Evolutionary conservation across 1,140 invertebrate genomes (phyloP).

Genomic region (Metaphire vulgaris): DNA sequence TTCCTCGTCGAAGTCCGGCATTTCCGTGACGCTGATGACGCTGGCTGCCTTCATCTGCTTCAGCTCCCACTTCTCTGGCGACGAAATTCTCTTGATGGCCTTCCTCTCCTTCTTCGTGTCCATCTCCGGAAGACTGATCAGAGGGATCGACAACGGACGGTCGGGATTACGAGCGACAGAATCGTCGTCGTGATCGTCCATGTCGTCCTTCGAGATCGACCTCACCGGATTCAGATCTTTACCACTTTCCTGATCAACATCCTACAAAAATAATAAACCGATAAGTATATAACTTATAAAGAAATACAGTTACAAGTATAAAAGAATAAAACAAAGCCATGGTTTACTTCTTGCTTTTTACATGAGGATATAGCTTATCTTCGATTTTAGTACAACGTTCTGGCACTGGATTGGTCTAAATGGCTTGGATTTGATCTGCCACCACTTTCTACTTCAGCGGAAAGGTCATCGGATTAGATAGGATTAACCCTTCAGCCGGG

Average conservation of each 20-base stretch:
- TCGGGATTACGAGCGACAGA: conserved; percentile 51
- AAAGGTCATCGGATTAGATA: too few species aligned
- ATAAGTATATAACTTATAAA: background rate
- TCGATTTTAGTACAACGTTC: too few species aligned
- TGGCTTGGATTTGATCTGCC: too few species aligned
- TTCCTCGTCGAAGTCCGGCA: conserved; percentile 57
- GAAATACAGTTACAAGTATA: background rate
- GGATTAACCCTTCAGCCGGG: too few species aligned
- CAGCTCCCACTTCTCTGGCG: conserved; percentile 76
- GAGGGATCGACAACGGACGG: conserved; percentile 41
- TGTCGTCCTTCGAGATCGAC: conserved; percentile 34
- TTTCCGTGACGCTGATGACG: conserved; percentile 52
- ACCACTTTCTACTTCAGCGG: too few species aligned
- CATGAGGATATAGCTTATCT: too few species aligned
- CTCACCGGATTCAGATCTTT: conserved; percentile 80
- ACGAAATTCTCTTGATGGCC: conserved; percentile 78
- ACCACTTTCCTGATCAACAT: conserved; percentile 91
- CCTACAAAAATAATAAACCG: conserved; percentile 50
- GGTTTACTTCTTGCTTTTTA: background rate
- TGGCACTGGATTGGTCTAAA: too few species aligned
- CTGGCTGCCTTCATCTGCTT: conserved; percentile 76
- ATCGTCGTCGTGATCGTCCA: conserved; percentile 34
- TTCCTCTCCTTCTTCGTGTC: conserved; percentile 66
- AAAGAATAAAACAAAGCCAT: background rate
- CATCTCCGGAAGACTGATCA: conserved; percentile 42